Base-by-base conservation (phyloP, 2,797 vertebrate species). In the Lerista edwardsae region DNA sequence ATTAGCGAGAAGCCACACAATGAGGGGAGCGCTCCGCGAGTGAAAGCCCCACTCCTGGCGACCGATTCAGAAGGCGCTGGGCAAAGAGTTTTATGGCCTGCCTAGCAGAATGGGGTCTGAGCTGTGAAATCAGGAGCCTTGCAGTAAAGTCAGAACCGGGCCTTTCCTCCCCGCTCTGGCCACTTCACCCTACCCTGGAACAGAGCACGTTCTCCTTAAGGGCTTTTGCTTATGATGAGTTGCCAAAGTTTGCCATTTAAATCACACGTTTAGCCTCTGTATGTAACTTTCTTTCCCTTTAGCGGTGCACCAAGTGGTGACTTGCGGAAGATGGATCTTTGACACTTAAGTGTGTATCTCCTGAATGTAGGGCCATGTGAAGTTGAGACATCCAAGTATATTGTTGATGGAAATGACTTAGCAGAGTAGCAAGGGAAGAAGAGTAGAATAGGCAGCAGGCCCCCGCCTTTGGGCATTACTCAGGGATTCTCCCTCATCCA, bases 81-180 rank as follows among this genome's bases (percentile, higher is more conserved):
- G 29, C 55, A 89, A 44, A 8, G 14, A 44, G 61, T 83, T 86
- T 80, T 72, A 86, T 83, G 68, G 75, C 80, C 68, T 67, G 31
- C 73, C n/a, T 75, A 51, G 59, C 1, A 81, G 80, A 67, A 88
- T 55, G 29, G 44, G 17, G 71, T 83, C 80, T 75, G 29, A 79
- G 1, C 23, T 82, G 4, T 31, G 83, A 82, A 47, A 90, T 81
- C 2, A 51, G 69, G 80, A 82, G 84, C 3, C 2, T 80, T 84
- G 65, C 71, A 17, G 1, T 39, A 71, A 88, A 76, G 39, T 0
- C 72, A 62, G 19, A 67, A 75, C 41, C 41, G 39, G 31, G 36
- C 27, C 55, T 61, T 55, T 55, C 14, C 51, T 55, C 51, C 11
- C 51, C 19, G 39, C 29, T 27, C 68, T 4, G 12, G 59, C 29